Base-by-base conservation (phyloP, 2,113 vertebrate species). In the Xyliphius kryptos region DNA sequence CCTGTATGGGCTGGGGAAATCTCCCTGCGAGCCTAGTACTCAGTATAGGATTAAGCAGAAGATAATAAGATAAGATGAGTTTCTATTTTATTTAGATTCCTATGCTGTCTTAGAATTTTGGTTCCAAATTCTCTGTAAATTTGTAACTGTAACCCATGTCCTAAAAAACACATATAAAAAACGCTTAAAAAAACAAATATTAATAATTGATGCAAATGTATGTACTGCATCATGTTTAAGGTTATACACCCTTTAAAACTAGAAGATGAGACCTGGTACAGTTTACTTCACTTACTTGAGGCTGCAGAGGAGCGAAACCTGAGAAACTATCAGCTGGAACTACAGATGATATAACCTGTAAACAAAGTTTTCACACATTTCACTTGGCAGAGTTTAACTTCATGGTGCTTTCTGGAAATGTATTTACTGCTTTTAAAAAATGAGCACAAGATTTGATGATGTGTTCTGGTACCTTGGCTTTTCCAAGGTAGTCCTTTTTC, bases 401-500 rank as follows among this genome's bases (percentile, higher is more conserved):
- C 14, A 6, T 6, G 6, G 6, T 46, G 43, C 38, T 20, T 10
- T 53, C 6, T 12, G 37, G 38, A 11, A 5, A 37, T 3, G 17
- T 58, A 5, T 9, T 32, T 32, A 32, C 26, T 15, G 15, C n/a
- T 21, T 43, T 43, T 19, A 41, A 13, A 6, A 1, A 3, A 17
- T 55, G 21, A 57, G 15, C 50, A 49, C 14, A 37, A 38, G 22
- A 21, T 41, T 6, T 16, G 22, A 40, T 15, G 36, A 48, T 41
- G 22, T 51, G 12, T 53, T 36, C 49, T 9, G 1, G 57, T 83
- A 99, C 96, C 87, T 74, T 92, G 2, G 96, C 92, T 78, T 97
- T 98, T 55, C 96, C 95, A 53, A 99, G 84, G 70, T 95, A 99
- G 78, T 99, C 94, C 73, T 92, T 97, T 83, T 94, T 96, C 80